A percentile compares a stretch with the other conserved stretches of the same genome.
phyloP scores from a whole-genome alignment of 2,797 vertebrate genomes.

The Enteromius afrohamiltoni region DNA sequence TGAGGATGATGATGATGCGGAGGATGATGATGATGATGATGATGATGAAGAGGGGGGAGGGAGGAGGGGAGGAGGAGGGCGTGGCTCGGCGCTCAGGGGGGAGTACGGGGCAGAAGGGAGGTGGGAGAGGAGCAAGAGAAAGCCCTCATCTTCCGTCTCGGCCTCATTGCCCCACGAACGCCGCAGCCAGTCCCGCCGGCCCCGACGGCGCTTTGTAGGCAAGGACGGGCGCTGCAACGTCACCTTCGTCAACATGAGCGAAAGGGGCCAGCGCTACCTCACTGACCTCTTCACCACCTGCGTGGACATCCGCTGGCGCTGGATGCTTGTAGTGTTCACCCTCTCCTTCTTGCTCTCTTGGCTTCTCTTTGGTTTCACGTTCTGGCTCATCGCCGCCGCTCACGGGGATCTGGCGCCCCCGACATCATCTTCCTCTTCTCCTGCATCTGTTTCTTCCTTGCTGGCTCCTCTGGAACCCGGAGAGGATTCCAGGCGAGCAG shows the following conservation, averaged over 20 bases:
- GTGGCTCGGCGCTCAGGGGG: slow-evolving; percentile 63
- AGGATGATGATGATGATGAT: slow-evolving; percentile 7
- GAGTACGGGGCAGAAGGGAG: slow-evolving; percentile 67
- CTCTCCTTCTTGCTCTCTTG: slow-evolving; percentile 93
- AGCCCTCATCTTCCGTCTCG: slow-evolving; percentile 64
- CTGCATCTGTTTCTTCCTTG: slow-evolving; percentile 66
- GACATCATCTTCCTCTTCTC: slow-evolving; percentile 65
- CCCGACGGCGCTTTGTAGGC: slow-evolving; percentile 82
- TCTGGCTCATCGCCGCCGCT: slow-evolving; percentile 89
- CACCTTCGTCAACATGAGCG: slow-evolving; percentile 90
- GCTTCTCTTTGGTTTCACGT: slow-evolving; percentile 90
- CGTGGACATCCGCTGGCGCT: slow-evolving; percentile 93
- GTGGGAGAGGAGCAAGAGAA: slow-evolving; percentile 63
- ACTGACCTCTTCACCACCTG: slow-evolving; percentile 94
- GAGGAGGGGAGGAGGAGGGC: slow-evolving; percentile 58
- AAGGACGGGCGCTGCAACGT: slow-evolving; percentile 85
- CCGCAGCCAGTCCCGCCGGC: slow-evolving; percentile 69
- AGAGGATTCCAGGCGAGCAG: slow-evolving; percentile 61
- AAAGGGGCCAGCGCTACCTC: slow-evolving; percentile 90
- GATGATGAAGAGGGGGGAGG: slow-evolving; percentile 49
- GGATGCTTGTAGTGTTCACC: slow-evolving; percentile 93
- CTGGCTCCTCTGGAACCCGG: slow-evolving; percentile 60
- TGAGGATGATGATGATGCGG: slow-evolving; percentile 56
- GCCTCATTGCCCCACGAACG: slow-evolving; percentile 64
- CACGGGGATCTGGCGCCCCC: slow-evolving; percentile 75